phyloP scores from a whole-genome alignment of 2,888 invertebrate species.

The Eupsilia transversa region DNA sequence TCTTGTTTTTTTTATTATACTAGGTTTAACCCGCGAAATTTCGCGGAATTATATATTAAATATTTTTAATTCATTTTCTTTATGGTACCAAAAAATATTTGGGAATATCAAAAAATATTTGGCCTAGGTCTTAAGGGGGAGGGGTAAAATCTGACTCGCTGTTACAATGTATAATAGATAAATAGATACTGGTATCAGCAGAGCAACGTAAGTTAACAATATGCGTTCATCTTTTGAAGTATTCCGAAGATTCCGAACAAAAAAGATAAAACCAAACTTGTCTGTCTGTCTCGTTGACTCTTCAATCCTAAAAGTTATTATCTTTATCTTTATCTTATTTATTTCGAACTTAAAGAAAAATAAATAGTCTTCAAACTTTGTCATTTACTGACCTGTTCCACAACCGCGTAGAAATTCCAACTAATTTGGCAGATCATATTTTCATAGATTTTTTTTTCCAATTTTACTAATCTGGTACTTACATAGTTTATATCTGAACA shows the following conservation, averaged over 20 bases:
- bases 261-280: neutral
- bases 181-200: slow-evolving; percentile 6
- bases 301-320: slow-evolving; percentile 5
- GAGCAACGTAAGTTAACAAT: slow-evolving; percentile 23
- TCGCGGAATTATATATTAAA: no score
- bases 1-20: slow-evolving; percentile 37
- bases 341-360: neutral
- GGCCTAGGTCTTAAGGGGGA: no score
- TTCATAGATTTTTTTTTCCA: neutral
- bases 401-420: neutral
- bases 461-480: neutral
- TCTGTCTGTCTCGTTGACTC: neutral
- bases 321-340: no score
- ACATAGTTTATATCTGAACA: neutral
- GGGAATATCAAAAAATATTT: no score
- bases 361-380: neutral
- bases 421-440: neutral
- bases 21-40: no score
- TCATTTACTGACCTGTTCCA: neutral
- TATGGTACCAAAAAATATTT: no score
- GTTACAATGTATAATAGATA: no score
- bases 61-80: no score
- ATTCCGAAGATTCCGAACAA: neutral
- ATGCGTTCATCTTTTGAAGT: slow-evolving; percentile 8
- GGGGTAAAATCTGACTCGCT: no score